Percentiles rank a stretch among this genome's conserved stretches.
phyloP scores from a whole-genome alignment of 2,113 vertebrate genomes.

The Haliaeetus leucogaster region DNA sequence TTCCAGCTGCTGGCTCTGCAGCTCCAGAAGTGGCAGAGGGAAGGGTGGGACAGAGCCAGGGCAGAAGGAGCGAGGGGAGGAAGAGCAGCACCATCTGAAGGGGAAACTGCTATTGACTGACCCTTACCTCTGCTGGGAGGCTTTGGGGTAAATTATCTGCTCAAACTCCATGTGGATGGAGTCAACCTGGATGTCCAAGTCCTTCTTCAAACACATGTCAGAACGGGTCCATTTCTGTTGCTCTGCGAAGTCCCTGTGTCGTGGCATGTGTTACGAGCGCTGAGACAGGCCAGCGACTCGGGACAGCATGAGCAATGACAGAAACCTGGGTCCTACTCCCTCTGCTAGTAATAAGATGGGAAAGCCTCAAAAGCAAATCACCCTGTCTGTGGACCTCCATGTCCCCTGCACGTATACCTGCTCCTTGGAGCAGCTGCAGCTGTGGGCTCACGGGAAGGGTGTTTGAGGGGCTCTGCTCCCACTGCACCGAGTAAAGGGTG shows the following conservation, averaged over 20 bases:
- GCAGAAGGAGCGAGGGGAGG: not conserved
- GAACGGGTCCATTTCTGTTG: accelerated
- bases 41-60: not conserved
- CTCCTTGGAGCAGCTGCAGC: not conserved
- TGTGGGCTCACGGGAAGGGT: not conserved
- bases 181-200: not conserved
- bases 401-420: not conserved
- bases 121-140: not conserved
- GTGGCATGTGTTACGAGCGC: accelerated
- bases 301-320: accelerated
- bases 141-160: not conserved
- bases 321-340: not conserved
- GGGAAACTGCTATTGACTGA: not conserved
- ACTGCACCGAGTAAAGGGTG: not conserved
- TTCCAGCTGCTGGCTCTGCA: not conserved
- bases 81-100: not conserved
- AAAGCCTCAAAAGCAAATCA: not conserved
- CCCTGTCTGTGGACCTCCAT: not conserved
- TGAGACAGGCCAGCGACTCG: not conserved
- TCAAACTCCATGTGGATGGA: not conserved
- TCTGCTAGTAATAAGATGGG: not conserved
- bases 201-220: not conserved
- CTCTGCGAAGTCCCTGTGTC: not conserved
- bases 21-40: not conserved
- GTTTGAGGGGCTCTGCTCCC: not conserved